Evolutionary conservation across 1,140 invertebrate species (phyloP).

Genomic region (Leptopilina clavipes): DNA sequence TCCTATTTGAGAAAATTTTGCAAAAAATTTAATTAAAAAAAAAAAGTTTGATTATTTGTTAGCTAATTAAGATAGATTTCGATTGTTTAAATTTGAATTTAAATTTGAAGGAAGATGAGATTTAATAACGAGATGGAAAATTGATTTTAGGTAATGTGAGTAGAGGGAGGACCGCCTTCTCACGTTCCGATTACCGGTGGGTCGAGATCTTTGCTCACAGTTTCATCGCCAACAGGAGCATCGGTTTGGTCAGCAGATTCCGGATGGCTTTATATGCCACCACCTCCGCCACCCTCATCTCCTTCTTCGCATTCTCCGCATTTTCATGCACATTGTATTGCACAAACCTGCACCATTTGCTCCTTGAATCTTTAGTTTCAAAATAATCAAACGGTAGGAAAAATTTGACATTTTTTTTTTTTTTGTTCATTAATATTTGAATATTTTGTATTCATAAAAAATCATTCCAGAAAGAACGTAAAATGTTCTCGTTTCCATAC

Average conservation of each 20-base stretch:
- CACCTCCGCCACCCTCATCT: conserved; percentile 57
- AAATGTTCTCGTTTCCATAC: too few relatives aligned
- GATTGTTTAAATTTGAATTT: too few relatives aligned
- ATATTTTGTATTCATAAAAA: background rate
- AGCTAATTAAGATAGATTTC: too few relatives aligned
- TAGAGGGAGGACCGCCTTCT: conserved; percentile 72
- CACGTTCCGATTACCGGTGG: conserved; percentile 63
- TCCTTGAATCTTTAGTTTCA: conserved; percentile 74
- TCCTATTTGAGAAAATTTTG: background rate
- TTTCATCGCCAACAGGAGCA: conserved; percentile 49
- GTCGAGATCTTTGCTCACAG: conserved; percentile 55
- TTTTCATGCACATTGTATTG: conserved; percentile 69
- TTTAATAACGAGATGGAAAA: too few relatives aligned
- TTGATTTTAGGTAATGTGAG: conserved; percentile 77
- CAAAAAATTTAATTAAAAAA: too few relatives aligned
- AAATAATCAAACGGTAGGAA: background rate
- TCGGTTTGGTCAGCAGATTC: conserved; percentile 55
- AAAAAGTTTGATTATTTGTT: too few relatives aligned
- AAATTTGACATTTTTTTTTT: background rate
- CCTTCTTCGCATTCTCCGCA: conserved; percentile 63
- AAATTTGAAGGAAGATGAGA: too few relatives aligned
- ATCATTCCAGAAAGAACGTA: too few relatives aligned
- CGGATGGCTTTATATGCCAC: conserved; percentile 63
- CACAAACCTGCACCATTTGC: conserved; percentile 76
- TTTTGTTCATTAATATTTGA: background rate